Percentiles rank a stretch among this genome's conserved stretches.
These are phyloP conservation scores for Phalacrocorax carbo DNA, from an alignment of 2,113 vertebrate genomes.

Conservation along the genomic window DNA sequence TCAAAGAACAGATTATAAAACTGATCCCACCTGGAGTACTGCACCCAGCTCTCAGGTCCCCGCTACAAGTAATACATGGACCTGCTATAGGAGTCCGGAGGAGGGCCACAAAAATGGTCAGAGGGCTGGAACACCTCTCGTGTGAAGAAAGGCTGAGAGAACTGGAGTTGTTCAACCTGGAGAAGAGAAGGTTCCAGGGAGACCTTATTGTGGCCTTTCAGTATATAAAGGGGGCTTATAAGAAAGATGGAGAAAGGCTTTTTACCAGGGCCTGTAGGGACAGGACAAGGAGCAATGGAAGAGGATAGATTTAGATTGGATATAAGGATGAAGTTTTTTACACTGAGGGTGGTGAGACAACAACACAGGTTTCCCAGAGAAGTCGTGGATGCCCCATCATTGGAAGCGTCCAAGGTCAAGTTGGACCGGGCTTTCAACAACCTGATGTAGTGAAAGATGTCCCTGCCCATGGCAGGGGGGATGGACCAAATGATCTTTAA, in stretches of 20 bases:
- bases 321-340: background rate
- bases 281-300: background rate
- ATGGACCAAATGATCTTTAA: background rate
- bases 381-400: background rate
- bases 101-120: fast-evolving
- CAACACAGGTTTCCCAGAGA: background rate
- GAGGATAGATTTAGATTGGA: no score
- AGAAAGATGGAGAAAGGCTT: background rate
- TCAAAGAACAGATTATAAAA: background rate
- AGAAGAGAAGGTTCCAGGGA: background rate
- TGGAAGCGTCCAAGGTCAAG: background rate
- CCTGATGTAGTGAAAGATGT: background rate
- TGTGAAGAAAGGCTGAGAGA: background rate
- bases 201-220: background rate
- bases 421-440: background rate
- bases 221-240: background rate
- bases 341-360: background rate
- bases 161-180: background rate
- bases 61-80: background rate
- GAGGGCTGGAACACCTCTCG: background rate
- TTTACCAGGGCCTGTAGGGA: background rate
- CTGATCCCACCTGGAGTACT: background rate
- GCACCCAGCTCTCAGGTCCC: background rate
- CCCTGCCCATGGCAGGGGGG: fast-evolving
- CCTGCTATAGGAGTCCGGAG: background rate